Evolutionary conservation across 1,140 invertebrate genomes (phyloP), one percentile per base, ranked within the genome.

Genomic region (Batillaria attramentaria): DNA sequence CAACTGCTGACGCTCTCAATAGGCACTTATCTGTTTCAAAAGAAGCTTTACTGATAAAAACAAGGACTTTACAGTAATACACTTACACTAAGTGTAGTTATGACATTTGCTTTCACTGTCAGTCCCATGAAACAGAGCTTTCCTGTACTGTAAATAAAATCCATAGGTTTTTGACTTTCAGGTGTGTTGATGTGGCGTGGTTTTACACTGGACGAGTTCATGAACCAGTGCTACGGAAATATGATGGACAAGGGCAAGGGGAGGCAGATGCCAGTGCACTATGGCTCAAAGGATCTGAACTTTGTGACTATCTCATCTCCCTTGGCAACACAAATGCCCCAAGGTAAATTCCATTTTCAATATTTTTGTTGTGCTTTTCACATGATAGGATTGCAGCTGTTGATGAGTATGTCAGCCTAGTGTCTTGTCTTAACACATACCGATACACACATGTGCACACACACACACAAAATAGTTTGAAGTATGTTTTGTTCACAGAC

Each of bases 161-260:
- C 1, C 70, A 4, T 83, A 20, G 42, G 20, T 78, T 84, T n/a
- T n/a, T n/a, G n/a, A n/a, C n/a, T n/a, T n/a, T 68, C 84, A 94
- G 95, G 95, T 60, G 97, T 99, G 5, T 89, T 99, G 28, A 92
- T 99, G 83, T 98, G 95, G 94, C 92, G 98, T 85, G 98, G 97
- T 0, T 96, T 96, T 88, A 93, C 94, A 0, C 91, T 99, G 3
- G 92, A 94, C n/a, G 93, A 97, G 84, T 95, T 98, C 84, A 95
- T 99, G 90, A 95, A 99, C 92, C 98, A 99, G 89, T 99, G 98
- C 88, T 99, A 98, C 89, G 97, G 98, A 35, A 99, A 99, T 91
- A 88, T 90, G 62, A 93, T 95, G 57, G 98, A 99, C 90, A 80
- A 92, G n/a, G 95, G 95, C n/a, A 96, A 96, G 90, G 98, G 98